Evolutionary conservation across 2,797 vertebrate species (phyloP).

Genomic region (Buphagus erythrorhynchus): DNA sequence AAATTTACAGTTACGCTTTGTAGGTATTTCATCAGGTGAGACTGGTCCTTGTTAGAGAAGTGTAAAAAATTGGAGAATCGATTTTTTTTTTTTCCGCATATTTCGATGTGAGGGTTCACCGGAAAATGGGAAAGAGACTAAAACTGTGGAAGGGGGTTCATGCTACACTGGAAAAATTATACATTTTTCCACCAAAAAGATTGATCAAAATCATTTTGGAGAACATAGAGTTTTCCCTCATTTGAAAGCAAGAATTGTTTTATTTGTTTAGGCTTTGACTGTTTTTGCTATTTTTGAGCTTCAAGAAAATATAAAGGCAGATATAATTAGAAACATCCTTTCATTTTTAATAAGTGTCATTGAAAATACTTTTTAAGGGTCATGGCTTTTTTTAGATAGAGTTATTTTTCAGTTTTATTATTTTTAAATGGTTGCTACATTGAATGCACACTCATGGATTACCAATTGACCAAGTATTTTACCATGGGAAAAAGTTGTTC

Average conservation of each 20-base stretch:
- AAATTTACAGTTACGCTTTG: slow-evolving; percentile 22
- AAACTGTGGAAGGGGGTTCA: background rate
- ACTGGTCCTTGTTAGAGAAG: slow-evolving; percentile 32
- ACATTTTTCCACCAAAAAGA: background rate
- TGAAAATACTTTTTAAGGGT: background rate
- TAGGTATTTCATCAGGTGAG: slow-evolving; percentile 42
- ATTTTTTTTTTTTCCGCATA: background rate
- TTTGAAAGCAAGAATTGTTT: background rate
- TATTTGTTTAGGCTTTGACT: background rate
- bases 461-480: background rate
- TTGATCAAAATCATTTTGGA: background rate
- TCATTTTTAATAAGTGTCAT: background rate
- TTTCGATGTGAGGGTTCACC: background rate
- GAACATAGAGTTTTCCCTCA: background rate
- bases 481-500: background rate
- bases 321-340: background rate
- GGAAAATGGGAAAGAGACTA: background rate
- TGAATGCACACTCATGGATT: background rate
- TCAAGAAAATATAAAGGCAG: background rate
- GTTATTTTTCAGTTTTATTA: background rate
- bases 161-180: background rate
- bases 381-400: background rate
- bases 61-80: background rate
- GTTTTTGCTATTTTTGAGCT: background rate
- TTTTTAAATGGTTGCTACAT: background rate